A percentile compares a stretch with the other conserved stretches of the same genome.
Evolutionary conservation across 1,140 invertebrate species (phyloP).

Genomic region (Laupala kohalensis): DNA sequence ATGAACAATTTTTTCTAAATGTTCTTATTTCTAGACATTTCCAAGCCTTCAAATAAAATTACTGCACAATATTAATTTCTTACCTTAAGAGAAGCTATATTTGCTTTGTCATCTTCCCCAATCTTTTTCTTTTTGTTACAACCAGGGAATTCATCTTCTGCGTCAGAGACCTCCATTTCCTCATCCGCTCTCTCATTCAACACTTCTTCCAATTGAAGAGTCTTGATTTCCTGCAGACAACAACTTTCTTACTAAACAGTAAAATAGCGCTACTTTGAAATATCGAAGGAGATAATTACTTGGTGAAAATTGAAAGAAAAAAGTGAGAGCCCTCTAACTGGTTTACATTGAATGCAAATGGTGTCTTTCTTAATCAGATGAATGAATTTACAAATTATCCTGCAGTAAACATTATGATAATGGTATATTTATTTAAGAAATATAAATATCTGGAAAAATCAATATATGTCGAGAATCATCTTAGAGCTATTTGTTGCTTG

Average conservation of each 20-base stretch:
- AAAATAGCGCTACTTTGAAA: not conserved
- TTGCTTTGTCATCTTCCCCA: conserved; percentile 9
- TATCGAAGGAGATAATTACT: not conserved
- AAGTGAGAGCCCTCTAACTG: no score
- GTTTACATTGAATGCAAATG: no score
- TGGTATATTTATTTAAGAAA: not conserved
- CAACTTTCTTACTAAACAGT: not conserved
- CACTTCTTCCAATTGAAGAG: conserved; percentile 57
- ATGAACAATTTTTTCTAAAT: no score
- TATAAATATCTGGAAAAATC: no score
- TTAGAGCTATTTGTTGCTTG: no score
- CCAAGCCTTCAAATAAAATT: not conserved
- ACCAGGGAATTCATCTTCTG: conserved; percentile 38
- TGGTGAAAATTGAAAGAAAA: not conserved
- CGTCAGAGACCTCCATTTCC: conserved; percentile 71
- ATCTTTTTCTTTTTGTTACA: conserved; percentile 5
- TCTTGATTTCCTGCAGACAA: conserved; percentile 56
- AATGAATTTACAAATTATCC: not conserved
- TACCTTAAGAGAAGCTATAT: conserved; percentile 10
- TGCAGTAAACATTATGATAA: not conserved
- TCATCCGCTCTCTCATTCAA: conserved; percentile 53
- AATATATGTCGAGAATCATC: no score
- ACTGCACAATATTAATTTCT: not conserved
- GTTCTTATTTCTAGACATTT: no score
- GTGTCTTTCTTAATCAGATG: not conserved